Evolutionary conservation across 1,140 invertebrate species (phyloP).

Genomic region (Eubasilissa regina): DNA sequence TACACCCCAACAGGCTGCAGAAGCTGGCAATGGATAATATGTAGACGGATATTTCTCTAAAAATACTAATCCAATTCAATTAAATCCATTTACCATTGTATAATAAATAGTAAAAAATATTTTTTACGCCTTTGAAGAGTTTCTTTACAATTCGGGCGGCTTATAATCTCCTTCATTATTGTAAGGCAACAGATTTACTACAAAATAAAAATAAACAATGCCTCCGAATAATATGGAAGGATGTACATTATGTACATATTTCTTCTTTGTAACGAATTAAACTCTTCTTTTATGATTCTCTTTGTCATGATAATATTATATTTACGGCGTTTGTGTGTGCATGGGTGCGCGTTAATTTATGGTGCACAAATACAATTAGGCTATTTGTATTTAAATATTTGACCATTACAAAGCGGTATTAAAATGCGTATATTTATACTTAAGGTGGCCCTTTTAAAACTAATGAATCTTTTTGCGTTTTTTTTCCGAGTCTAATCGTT

Average conservation of each 20-base stretch:
- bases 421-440: no score
- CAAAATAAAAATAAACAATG: conserved; percentile 48
- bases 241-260: conserved; percentile 20
- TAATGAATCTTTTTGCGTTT: no score
- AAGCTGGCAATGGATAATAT: no score
- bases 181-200: conserved; percentile 49
- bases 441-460: no score
- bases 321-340: conserved; percentile 9
- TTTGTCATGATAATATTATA: conserved; percentile 15
- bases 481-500: no score
- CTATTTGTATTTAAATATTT: conserved; percentile 9
- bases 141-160: conserved; percentile 20
- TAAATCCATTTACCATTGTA: neutral
- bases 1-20: no score
- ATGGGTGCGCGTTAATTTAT: conserved; percentile 17
- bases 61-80: neutral
- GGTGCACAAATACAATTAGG: neutral
- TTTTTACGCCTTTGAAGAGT: conserved; percentile 6
- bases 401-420: no score
- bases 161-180: conserved; percentile 41
- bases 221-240: conserved; percentile 34
- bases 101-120: neutral
- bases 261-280: conserved; percentile 49
- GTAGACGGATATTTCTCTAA: no score
- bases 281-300: conserved; percentile 6